Evolutionary conservation across 2,797 vertebrate species (phyloP).

Genomic region (Cuniculus paca): DNA sequence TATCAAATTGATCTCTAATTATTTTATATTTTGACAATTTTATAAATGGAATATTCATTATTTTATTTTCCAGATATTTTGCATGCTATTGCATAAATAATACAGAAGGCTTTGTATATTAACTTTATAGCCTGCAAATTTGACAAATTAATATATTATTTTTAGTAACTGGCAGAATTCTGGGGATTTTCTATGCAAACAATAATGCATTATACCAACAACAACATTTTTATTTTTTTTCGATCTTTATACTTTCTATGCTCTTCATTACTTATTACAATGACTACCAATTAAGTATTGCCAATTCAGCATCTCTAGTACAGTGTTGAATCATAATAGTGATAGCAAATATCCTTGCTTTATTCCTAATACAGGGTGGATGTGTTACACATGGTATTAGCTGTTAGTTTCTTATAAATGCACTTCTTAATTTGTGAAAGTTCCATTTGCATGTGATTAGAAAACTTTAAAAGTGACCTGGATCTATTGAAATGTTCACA

Average conservation of each 20-base stretch:
- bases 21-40: background rate
- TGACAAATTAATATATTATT: background rate
- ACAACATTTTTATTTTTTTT: background rate
- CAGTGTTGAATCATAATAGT: background rate
- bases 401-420: background rate
- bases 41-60: background rate
- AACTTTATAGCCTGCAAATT: background rate
- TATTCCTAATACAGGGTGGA: background rate
- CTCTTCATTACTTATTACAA: background rate
- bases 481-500: background rate
- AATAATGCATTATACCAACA: constrained; percentile 2
- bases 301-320: background rate
- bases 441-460: background rate
- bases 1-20: background rate
- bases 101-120: background rate
- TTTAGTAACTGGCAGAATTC: background rate
- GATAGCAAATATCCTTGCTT: background rate
- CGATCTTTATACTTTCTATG: background rate
- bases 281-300: too few species aligned
- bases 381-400: background rate
- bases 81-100: background rate
- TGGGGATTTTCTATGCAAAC: background rate
- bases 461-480: background rate
- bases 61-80: constrained; percentile 4
- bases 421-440: background rate